Conservation (phyloP, 2,888 invertebrate species). For the Celastrina argiolus region DNA sequence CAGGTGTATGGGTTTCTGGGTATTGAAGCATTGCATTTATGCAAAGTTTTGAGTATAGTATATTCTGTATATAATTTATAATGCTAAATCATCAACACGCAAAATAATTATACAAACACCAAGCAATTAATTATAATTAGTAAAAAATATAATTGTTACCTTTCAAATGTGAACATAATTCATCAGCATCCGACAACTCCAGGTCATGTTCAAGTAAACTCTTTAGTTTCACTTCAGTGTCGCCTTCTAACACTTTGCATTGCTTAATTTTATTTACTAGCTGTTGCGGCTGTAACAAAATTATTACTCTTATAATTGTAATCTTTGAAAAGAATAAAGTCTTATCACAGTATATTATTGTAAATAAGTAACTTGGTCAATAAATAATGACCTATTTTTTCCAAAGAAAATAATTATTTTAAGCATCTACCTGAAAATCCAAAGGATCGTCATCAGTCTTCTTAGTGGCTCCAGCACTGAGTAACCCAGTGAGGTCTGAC, state of each 20-base stretch:
- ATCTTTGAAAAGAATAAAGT: neutral
- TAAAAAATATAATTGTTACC: constrained; percentile 59
- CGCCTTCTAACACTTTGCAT: constrained; percentile 84
- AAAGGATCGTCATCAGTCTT: constrained; percentile 82
- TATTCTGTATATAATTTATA: neutral
- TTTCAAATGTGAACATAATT: constrained; percentile 88
- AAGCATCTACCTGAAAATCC: constrained; percentile 83
- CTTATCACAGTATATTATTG: too few relatives aligned
- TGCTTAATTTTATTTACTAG: constrained; percentile 86
- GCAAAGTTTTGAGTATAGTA: neutral
- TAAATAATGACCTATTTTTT: neutral
- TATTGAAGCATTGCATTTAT: neutral
- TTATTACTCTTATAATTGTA: neutral
- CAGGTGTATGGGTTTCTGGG: too few relatives aligned
- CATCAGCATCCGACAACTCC: constrained; percentile 86
- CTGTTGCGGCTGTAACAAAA: constrained; percentile 79
- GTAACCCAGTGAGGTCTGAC: constrained; percentile 88
- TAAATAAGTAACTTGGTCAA: too few relatives aligned
- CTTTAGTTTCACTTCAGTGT: constrained; percentile 84
- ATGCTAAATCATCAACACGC: too few relatives aligned
- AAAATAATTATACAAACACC: too few relatives aligned
- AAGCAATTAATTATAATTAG: neutral
- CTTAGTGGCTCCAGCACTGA: constrained; percentile 86
- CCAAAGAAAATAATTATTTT: neutral
- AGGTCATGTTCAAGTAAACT: constrained; percentile 82